Base-by-base conservation (phyloP, 2,797 vertebrate species). In the Oceanodroma leucorhoa region DNA sequence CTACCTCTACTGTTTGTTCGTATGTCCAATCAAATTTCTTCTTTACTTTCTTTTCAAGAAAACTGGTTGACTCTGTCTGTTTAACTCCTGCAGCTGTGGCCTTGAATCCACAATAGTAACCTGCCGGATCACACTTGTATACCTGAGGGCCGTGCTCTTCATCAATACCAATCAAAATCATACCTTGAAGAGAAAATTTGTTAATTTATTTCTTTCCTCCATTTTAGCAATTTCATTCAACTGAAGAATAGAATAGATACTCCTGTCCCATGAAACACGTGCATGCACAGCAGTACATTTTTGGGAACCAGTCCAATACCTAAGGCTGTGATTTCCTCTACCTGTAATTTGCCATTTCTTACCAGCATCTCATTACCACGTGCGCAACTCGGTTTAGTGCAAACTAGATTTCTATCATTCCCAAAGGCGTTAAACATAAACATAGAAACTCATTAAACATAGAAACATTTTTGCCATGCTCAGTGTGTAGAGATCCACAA, bases 11-110 rank as follows among this genome's bases (percentile, higher is more conserved):
- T 26, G 99, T 99, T 97, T 99, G 99, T 90, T 99, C 98, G 46
- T 99, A 99, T 20, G 99, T 99, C 99, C 99, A 99, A 80, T 99
- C 99, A 97, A 99, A 98, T 98, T 99, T 99, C 98, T 99, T 99
- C 98, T 99, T 99, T 93, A 99, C 99, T 98, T 99, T 99, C 98
- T 99, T 99, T 98, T 99, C 99, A 96, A 99, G 98, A 97, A 99
- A 99, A 97, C 99, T 99, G 96, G 99, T 99, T 89, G 99, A 99
- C 97, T 99, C 99, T 9, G 99, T 99, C 95, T 99, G 99, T 97
- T 99, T 99, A 84, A 99, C 99, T n/a, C 99, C 99, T 5, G 99
- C 99, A 11, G 99, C 99, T 1, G 99, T 99, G 96, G 99, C 99
- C 98, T 99, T 99, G 96, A 99, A 99, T 75, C 99, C 99, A 73